Base-by-base conservation (phyloP, 2,113 vertebrate genomes). In the Phylloscopus trochiloides region DNA sequence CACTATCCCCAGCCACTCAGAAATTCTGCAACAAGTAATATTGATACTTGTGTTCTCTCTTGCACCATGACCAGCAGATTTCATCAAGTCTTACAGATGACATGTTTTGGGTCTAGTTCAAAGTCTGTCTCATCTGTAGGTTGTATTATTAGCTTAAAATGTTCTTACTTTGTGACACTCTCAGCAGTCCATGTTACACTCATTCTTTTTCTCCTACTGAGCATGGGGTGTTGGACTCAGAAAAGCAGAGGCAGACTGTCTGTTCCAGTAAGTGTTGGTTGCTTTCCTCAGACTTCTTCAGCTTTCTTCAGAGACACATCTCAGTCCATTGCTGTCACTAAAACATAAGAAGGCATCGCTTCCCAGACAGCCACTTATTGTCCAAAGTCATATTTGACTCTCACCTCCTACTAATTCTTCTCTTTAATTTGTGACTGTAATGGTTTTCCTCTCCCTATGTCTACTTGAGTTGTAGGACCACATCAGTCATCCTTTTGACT, bases 291-390 rank as follows among this genome's bases (percentile, higher is more conserved):
- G 24, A 45, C 14, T 42, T 63, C 40, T 51, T 36, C n/a, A 18
- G 7, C 28, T 47, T 48, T 40, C n/a, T 74, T 87, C 25, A 45
- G 29, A 52, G 21, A 65, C 5, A 40, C 7, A 65, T 68, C 36
- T 88, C 38, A 71, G 22, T 42, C 20, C 10, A 5, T 18, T 76
- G 12, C 9, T 70, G 42, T 43, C 26, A 58, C 29, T 40, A 63
- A 55, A 66, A 59, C 51, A n/a, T 14, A 18, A 74, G 50, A 83
- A 88, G 9, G 7, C 28, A 38, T 40, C 0, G 0, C 26, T 16
- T 62, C 18, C 20, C 24, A 59, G 32, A 38, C 34, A 92, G 26
- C 20, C 38, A 51, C 17, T 76, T 43, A 47, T 10, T 63, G 20
- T 85, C 32, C 2, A 0, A 52, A 75, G 28, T 47, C 29, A 9